Evolutionary conservation across 2,797 vertebrate species (phyloP).

Genomic region (Smutsia temminckii): DNA sequence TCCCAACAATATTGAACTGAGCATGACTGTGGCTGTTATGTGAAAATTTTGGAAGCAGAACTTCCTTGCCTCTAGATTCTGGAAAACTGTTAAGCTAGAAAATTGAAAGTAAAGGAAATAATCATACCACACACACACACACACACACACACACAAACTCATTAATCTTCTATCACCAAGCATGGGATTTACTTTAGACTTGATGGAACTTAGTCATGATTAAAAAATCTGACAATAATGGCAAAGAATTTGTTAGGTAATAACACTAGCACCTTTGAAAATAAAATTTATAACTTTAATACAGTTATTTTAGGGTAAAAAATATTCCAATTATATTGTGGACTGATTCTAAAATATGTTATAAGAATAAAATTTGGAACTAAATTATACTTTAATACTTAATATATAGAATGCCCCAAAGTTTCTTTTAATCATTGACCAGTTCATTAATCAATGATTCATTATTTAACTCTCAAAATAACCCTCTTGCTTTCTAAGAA

Average conservation of each 20-base stretch:
- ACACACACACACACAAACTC: too few species aligned
- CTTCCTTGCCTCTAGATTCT: background rate
- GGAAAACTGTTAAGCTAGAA: background rate
- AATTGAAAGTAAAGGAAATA: background rate
- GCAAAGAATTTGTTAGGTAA: background rate
- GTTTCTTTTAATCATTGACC: background rate
- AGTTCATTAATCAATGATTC: background rate
- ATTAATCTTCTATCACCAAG: background rate
- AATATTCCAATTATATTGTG: background rate
- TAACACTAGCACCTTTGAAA: background rate
- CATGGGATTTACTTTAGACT: background rate
- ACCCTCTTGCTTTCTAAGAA: background rate
- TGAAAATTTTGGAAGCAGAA: background rate
- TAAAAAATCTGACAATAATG: background rate
- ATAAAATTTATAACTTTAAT: background rate
- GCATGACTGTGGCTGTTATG: background rate
- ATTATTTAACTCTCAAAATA: background rate
- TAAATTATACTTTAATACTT: background rate
- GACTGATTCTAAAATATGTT: slow-evolving; percentile 5
- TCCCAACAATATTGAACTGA: background rate
- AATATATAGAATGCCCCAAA: background rate
- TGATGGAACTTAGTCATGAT: background rate
- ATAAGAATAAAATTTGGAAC: background rate
- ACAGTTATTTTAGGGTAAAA: background rate
- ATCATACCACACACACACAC: background rate